Evolutionary conservation across 2,113 vertebrate genomes (phyloP), one percentile per base, ranked within the genome.

Genomic region (Eulemur macaco): DNA sequence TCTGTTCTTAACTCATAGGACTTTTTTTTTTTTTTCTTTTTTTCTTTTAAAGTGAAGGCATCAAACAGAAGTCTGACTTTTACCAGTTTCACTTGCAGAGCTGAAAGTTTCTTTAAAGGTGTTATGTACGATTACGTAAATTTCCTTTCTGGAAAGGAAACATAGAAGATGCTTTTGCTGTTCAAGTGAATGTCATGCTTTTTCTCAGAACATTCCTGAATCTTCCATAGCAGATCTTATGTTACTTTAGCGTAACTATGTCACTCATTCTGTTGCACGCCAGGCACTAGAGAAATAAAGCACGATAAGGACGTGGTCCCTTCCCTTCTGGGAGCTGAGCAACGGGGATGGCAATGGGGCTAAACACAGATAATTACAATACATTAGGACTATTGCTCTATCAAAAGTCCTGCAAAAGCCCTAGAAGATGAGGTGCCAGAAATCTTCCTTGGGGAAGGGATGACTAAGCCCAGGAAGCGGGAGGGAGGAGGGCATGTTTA

Each of bases 81-180:
- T 74, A 50, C 73, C 85, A 86, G 68, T 92, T 85, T 95, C 52
- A 74, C 29, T 83, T 92, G 64, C 42, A 92, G 78, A 80, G 37
- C 20, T 78, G 18, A 91, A 92, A 25, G 15, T 87, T 87, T 78
- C 69, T 69, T 74, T 69, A 50, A 83, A 77, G 47, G 47, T 80
- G n/a, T 47, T 77, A 50, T 66, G 37, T 50, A 56, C 13, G 77
- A 27, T 6, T 21, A 1, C 69, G 14, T 78, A 47, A 42, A 71
- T 77, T 81, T 93, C 50, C 54, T 88, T 74, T 54, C 77, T 54
- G 23, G 18, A 86, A 95, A 82, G 14, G 31, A 37, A n/a, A 37
- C 74, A 37, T 78, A 29, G 73, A 74, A 74, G 8, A 52, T 81
- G 31, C 23, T 89, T 50, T 82, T 29, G 64, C 34, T 39, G 21